phyloP scores from a whole-genome alignment of 2,113 vertebrate genomes.

The Crotalus helleri region DNA sequence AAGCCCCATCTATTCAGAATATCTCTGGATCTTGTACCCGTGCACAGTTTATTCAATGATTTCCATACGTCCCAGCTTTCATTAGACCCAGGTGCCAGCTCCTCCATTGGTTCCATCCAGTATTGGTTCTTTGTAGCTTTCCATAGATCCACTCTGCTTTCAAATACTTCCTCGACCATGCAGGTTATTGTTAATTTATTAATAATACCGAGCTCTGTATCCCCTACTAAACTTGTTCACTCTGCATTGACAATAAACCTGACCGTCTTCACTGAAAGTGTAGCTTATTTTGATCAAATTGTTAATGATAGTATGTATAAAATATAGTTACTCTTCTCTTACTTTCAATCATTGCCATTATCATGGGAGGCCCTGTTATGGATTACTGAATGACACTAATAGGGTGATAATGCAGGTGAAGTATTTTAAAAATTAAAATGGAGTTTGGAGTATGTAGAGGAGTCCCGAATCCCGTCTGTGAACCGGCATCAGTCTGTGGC shows the following conservation, averaged over 20 bases:
- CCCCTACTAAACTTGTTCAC: neutral
- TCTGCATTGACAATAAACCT: neutral
- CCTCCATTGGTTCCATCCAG: neutral
- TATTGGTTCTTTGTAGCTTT: neutral
- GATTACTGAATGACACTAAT: neutral
- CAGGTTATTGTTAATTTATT: neutral
- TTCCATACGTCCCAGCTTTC: neutral
- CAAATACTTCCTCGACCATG: neutral
- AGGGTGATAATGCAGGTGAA: neutral
- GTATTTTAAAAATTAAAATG: neutral
- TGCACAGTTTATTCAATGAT: neutral
- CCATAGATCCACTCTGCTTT: neutral
- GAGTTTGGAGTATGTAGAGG: neutral
- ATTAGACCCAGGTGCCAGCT: neutral
- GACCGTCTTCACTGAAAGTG: neutral
- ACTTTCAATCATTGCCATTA: neutral
- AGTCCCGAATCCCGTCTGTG: no score
- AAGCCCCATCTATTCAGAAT: neutral
- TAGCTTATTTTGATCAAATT: neutral
- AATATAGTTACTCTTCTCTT: neutral
- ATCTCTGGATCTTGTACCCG: neutral
- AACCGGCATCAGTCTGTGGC: no score
- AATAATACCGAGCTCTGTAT: neutral
- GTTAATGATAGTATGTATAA: neutral
- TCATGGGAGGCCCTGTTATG: neutral